Evolutionary conservation across 2,113 vertebrate species (phyloP).

Genomic region (Bufo gargarizans): DNA sequence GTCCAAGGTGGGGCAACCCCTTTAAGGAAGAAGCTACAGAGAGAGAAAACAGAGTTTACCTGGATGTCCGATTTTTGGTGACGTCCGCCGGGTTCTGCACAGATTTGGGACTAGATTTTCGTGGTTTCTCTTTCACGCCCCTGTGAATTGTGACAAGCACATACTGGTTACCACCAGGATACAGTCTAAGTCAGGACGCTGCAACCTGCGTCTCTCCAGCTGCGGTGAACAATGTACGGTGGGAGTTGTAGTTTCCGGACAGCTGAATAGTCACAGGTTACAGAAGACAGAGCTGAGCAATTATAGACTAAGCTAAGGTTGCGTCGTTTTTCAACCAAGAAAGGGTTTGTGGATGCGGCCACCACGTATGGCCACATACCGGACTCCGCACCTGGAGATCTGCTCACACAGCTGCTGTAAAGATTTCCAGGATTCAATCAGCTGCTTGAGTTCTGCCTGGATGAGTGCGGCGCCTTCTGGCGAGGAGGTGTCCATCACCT

Average conservation of each 20-base stretch:
- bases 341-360: no score
- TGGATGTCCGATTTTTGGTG: neutral
- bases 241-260: neutral
- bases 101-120: neutral
- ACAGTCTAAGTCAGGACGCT: no score
- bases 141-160: conserved; percentile 25
- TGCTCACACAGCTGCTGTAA: conserved; percentile 68
- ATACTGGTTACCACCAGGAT: neutral
- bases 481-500: conserved; percentile 79
- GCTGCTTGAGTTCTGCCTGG: conserved; percentile 74
- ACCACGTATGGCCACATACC: no score
- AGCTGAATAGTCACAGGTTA: neutral
- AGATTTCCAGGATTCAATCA: conserved; percentile 72
- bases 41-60: neutral
- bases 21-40: no score
- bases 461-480: conserved; percentile 79
- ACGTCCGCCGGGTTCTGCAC: conserved; percentile 9
- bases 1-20: no score
- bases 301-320: neutral
- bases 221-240: neutral
- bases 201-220: no score
- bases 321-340: neutral
- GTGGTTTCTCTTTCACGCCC: conserved; percentile 47
- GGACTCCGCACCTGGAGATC: conserved; percentile 64
- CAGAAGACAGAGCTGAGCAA: neutral